A percentile compares a stretch with the other conserved stretches of the same genome.
Evolutionary conservation across 2,888 invertebrate genomes (phyloP).

Genomic region (Cephus runcator): DNA sequence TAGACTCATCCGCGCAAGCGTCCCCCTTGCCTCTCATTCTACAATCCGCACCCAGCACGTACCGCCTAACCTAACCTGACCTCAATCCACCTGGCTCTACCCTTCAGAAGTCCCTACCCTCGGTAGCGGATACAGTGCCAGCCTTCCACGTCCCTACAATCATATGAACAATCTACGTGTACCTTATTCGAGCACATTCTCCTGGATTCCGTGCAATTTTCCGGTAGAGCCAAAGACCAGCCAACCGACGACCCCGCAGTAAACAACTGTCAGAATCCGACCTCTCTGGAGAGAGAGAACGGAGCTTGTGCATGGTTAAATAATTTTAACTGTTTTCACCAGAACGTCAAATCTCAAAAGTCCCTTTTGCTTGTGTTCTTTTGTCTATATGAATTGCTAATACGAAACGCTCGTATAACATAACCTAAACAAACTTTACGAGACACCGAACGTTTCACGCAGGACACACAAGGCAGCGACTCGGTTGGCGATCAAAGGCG

Average conservation of each 20-base stretch:
- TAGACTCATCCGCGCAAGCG: slow-evolving; percentile 58
- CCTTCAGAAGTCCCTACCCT: background rate
- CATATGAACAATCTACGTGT: background rate
- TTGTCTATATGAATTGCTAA: background rate
- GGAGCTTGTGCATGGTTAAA: background rate
- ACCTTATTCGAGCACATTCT: background rate
- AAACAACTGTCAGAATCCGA: background rate
- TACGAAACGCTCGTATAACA: too few species aligned
- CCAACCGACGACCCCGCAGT: background rate
- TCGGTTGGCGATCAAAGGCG: background rate
- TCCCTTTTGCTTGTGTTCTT: background rate
- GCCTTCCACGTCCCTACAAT: background rate
- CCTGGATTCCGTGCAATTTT: background rate
- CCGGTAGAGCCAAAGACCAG: background rate
- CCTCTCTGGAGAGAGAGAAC: background rate
- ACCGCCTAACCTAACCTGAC: background rate
- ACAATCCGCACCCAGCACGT: slow-evolving; percentile 18
- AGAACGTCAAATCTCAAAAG: background rate
- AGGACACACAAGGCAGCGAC: background rate
- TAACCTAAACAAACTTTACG: background rate
- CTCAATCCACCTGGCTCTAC: background rate
- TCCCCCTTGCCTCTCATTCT: slow-evolving; percentile 37
- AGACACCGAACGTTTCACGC: background rate
- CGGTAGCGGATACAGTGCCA: background rate
- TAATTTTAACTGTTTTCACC: background rate